phyloP scores from a whole-genome alignment of 2,113 vertebrate genomes.

The Carassius gibelio region DNA sequence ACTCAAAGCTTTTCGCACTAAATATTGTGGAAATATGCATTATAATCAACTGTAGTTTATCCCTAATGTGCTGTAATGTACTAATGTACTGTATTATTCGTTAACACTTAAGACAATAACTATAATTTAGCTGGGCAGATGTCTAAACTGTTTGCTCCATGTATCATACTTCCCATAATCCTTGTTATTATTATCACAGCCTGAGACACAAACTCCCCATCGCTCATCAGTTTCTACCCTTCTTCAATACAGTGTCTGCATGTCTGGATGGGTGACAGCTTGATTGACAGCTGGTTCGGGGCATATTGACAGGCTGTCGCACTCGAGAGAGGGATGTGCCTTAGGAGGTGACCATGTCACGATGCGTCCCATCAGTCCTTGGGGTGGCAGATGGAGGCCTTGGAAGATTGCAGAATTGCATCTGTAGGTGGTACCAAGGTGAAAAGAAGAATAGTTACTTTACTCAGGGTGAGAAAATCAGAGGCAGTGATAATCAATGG shows the following conservation, averaged over 20 bases:
- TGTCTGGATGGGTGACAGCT: conserved; percentile 26
- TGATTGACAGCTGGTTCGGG: conserved; percentile 52
- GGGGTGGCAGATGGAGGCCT: conserved; percentile 12
- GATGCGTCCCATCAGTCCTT: conserved; percentile 40
- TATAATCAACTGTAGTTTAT: not conserved
- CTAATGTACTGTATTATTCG: not conserved
- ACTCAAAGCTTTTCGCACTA: not conserved
- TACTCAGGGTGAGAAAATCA: not conserved
- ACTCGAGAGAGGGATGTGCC: conserved; percentile 16
- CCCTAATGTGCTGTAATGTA: not conserved
- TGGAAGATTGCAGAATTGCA: not conserved
- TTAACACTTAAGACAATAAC: not conserved
- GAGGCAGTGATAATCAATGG: not conserved
- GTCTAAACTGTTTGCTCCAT: not conserved
- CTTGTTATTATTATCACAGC: not conserved
- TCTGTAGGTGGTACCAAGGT: not conserved
- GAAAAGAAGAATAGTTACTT: conserved; percentile 3
- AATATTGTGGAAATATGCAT: not conserved
- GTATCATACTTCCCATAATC: not conserved
- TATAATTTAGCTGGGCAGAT: not conserved
- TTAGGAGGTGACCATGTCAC: conserved; percentile 43
- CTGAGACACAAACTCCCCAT: not conserved
- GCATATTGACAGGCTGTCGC: conserved; percentile 50
- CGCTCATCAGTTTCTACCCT: not conserved
- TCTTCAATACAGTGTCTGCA: conserved; percentile 14